Conservation (phyloP, 2,888 invertebrate genomes). For the Tetrapedia diversipes region DNA sequence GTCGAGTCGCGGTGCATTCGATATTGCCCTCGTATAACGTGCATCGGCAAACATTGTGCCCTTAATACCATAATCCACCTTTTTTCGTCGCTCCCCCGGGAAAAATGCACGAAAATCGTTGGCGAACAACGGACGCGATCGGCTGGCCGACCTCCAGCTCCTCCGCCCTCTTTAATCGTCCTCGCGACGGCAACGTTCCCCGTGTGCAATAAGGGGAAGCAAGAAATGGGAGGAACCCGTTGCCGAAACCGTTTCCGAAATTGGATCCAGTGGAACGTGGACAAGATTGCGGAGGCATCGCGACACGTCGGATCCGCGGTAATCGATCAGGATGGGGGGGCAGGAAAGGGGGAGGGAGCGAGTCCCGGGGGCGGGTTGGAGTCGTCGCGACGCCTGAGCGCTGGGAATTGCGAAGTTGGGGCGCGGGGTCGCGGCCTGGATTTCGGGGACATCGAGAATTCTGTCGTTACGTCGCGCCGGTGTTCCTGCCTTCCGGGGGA, state of each 20-base stretch:
- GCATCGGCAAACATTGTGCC: slow-evolving; percentile 56
- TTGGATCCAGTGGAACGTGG: slow-evolving; percentile 34
- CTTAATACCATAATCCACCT: slow-evolving; percentile 52
- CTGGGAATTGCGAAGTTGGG: slow-evolving; percentile 19
- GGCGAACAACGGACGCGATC: not conserved
- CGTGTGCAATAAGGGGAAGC: not conserved
- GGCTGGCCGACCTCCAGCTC: too few relatives aligned
- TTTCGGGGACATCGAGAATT: slow-evolving; percentile 9
- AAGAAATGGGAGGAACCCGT: not conserved
- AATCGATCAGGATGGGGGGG: slow-evolving; percentile 28
- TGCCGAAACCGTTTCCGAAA: slow-evolving; percentile 17
- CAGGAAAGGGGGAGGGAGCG: too few relatives aligned
- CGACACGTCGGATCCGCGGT: slow-evolving; percentile 16
- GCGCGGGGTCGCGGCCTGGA: slow-evolving; percentile 1
- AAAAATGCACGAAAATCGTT: slow-evolving; percentile 20
- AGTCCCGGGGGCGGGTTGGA: slow-evolving; percentile 12
- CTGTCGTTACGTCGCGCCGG: slow-evolving; percentile 8
- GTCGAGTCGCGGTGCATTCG: slow-evolving; percentile 41
- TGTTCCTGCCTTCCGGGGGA: not conserved
- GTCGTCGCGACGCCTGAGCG: slow-evolving; percentile 14
- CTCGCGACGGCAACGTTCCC: not conserved
- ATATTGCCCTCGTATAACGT: slow-evolving; percentile 26
- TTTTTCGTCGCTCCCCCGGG: slow-evolving; percentile 9
- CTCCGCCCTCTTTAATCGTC: not conserved
- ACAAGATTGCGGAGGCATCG: slow-evolving; percentile 22